phyloP scores from a whole-genome alignment of 2,797 vertebrate species.

The Odontamblyopus rebecca region DNA sequence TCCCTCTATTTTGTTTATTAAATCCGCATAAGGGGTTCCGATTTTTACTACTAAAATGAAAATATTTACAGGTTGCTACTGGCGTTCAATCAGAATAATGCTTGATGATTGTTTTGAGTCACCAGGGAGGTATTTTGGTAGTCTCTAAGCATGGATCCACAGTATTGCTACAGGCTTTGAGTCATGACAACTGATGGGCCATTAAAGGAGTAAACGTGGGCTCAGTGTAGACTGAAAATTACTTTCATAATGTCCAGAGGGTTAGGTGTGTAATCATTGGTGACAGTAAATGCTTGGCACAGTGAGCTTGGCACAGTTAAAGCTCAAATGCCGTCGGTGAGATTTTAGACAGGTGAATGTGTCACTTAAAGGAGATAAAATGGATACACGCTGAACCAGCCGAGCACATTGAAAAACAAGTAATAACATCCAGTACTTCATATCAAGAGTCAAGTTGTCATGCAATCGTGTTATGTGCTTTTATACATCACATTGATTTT shows the following conservation, averaged over 20 bases:
- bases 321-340: slow-evolving; percentile 22
- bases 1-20: slow-evolving; percentile 50
- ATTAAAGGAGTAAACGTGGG: slow-evolving; percentile 29
- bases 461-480: neutral
- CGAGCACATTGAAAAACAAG: neutral
- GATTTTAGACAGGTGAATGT: neutral
- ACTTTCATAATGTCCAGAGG: neutral
- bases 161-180: slow-evolving; percentile 27
- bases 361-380: neutral
- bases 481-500: neutral
- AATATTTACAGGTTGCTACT: slow-evolving; percentile 9
- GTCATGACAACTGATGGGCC: slow-evolving; percentile 30
- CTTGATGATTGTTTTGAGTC: slow-evolving; percentile 15
- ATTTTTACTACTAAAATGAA: neutral
- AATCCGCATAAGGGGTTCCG: slow-evolving; percentile 28
- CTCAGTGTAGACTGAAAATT: slow-evolving; percentile 25
- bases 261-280: neutral
- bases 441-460: neutral
- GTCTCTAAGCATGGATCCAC: slow-evolving; percentile 22
- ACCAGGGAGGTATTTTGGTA: slow-evolving; percentile 19
- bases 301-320: neutral
- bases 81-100: slow-evolving; percentile 6
- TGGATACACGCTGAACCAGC: neutral
- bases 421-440: neutral
- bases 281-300: slow-evolving; percentile 20